phyloP scores from a whole-genome alignment of 2,113 vertebrate species.

The Gorsachius goisagi region DNA sequence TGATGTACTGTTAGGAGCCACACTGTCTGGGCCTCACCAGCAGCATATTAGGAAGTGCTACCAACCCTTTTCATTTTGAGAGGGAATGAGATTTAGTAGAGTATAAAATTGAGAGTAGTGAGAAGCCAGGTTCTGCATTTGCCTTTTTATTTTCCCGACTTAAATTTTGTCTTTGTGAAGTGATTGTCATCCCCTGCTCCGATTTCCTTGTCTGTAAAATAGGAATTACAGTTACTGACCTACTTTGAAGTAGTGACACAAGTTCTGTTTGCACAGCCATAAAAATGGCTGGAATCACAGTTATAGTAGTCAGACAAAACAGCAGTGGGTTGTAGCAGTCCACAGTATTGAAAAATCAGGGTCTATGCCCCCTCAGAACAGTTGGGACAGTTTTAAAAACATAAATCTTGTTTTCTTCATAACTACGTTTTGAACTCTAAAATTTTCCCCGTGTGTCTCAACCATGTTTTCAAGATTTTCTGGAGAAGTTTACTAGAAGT shows the following conservation, averaged over 20 bases:
- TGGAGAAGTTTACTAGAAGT: not conserved
- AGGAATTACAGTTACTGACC: not conserved
- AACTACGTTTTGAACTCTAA: not conserved
- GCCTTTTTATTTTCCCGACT: not conserved
- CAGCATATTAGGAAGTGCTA: not conserved
- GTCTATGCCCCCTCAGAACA: not conserved
- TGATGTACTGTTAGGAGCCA: not conserved
- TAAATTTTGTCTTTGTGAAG: conserved; percentile 3
- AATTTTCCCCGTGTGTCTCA: not conserved
- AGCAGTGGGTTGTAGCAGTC: not conserved
- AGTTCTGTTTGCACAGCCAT: not conserved
- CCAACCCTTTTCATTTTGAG: not conserved
- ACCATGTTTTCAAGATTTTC: not conserved
- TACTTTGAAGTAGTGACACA: not conserved
- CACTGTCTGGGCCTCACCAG: not conserved
- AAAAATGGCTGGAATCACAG: not conserved
- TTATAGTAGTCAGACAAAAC: not conserved
- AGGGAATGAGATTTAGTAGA: not conserved
- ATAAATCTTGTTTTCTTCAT: not conserved
- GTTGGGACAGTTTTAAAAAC: not conserved
- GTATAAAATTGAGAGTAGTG: not conserved
- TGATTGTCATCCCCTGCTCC: not conserved
- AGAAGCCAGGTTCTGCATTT: not conserved
- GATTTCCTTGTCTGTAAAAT: not conserved
- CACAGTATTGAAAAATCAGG: not conserved